phyloP scores from a whole-genome alignment of 2,113 vertebrate species.

The Sceloporus tristichus region DNA sequence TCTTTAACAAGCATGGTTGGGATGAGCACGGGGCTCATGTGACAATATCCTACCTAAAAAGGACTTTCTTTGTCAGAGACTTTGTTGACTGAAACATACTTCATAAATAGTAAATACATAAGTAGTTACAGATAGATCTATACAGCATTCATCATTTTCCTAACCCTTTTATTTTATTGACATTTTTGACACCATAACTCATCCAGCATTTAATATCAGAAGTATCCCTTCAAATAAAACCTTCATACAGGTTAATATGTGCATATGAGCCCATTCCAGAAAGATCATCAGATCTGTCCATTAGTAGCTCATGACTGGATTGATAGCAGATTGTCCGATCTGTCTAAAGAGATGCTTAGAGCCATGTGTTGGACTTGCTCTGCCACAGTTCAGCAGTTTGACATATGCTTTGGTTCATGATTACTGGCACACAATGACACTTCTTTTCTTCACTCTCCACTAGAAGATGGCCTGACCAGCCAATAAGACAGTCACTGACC shows the following conservation, averaged over 20 bases:
- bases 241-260: not conserved
- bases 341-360: not conserved
- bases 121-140: not conserved
- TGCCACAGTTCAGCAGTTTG: not conserved
- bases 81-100: too few species aligned
- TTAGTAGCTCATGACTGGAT: too few species aligned
- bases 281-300: not conserved
- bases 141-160: not conserved
- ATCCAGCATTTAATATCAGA: slow-evolving; percentile 3
- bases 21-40: too few species aligned
- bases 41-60: too few species aligned
- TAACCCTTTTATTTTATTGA: not conserved
- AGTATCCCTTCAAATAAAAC: not conserved
- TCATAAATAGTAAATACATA: not conserved
- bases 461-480: not conserved
- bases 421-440: not conserved
- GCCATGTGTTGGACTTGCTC: not conserved
- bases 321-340: not conserved
- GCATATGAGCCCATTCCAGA: not conserved
- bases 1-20: too few species aligned
- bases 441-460: not conserved
- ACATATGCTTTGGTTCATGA: too few species aligned
- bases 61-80: too few species aligned
- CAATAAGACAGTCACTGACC: not conserved
- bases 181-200: not conserved